A percentile compares a stretch with the other conserved stretches of the same genome.
Evolutionary conservation across 2,888 invertebrate species (phyloP).

Genomic region (Microctonus hyperodae): DNA sequence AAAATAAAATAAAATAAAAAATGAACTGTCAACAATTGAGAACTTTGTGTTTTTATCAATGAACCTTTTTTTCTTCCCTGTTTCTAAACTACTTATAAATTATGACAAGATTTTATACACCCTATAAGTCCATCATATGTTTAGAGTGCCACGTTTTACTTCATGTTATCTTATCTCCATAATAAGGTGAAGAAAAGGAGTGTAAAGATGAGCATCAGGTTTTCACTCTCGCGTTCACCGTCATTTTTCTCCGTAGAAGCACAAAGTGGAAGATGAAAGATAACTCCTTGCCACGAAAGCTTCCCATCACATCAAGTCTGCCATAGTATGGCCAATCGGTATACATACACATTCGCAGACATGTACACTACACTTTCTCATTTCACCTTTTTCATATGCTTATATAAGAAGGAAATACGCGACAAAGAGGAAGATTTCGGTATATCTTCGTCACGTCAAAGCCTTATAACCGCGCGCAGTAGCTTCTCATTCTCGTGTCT

Average conservation of each 20-base stretch:
- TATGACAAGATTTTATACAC: no score
- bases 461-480: background rate
- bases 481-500: slow-evolving; percentile 6
- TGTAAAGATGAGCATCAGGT: slow-evolving; percentile 12
- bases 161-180: background rate
- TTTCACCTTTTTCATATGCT: background rate
- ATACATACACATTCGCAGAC: background rate
- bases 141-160: background rate
- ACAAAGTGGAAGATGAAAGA: slow-evolving; percentile 47
- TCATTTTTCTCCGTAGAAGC: slow-evolving; percentile 38
- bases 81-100: no score
- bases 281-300: slow-evolving; percentile 36
- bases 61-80: no score
- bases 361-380: slow-evolving; percentile 10
- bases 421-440: slow-evolving; percentile 36
- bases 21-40: background rate
- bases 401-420: background rate
- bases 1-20: background rate
- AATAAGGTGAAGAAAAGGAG: slow-evolving; percentile 4
- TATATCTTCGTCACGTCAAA: slow-evolving; percentile 46
- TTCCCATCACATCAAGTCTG: slow-evolving; percentile 26
- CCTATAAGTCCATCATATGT: background rate
- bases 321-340: slow-evolving; percentile 6
- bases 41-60: background rate
- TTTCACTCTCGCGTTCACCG: slow-evolving; percentile 19